Evolutionary conservation across 1,140 invertebrate genomes (phyloP).

Genomic region (Grapholita molesta): DNA sequence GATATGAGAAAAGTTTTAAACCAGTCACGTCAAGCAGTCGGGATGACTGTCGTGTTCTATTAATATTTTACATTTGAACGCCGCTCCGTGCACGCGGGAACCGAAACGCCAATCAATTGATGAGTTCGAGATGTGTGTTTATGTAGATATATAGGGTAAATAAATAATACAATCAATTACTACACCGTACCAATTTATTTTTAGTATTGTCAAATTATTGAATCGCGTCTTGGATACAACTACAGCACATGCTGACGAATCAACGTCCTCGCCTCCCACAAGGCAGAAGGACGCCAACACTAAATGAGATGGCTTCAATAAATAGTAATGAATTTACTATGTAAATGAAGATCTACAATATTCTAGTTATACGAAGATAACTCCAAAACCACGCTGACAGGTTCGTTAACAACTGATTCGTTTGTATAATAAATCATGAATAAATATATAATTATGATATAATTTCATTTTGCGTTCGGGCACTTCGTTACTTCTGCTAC

Average conservation of each 20-base stretch:
- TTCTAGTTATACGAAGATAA: constrained; percentile 8
- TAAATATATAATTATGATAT: not conserved
- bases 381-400: not conserved
- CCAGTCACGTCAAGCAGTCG: too few relatives aligned
- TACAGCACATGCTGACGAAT: constrained; percentile 13
- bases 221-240: constrained; percentile 22
- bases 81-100: too few relatives aligned
- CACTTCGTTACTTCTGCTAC: not conserved
- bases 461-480: not conserved
- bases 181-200: constrained; percentile 60
- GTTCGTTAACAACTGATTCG: not conserved
- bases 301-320: constrained; percentile 24
- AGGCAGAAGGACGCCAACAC: constrained; percentile 16
- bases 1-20: too few relatives aligned
- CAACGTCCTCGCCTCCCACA: constrained; percentile 18
- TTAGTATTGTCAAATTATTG: constrained; percentile 61
- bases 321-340: constrained; percentile 23
- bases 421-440: not conserved
- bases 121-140: not conserved
- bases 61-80: too few relatives aligned
- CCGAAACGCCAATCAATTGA: not conserved
- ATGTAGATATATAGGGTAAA: not conserved
- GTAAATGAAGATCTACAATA: constrained; percentile 18
- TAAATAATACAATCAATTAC: constrained; percentile 37
- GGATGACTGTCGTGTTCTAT: too few relatives aligned